A percentile compares a stretch with the other conserved stretches of the same genome.
Conservation (phyloP, 2,888 invertebrate species). For the Metallyticus violacea region DNA sequence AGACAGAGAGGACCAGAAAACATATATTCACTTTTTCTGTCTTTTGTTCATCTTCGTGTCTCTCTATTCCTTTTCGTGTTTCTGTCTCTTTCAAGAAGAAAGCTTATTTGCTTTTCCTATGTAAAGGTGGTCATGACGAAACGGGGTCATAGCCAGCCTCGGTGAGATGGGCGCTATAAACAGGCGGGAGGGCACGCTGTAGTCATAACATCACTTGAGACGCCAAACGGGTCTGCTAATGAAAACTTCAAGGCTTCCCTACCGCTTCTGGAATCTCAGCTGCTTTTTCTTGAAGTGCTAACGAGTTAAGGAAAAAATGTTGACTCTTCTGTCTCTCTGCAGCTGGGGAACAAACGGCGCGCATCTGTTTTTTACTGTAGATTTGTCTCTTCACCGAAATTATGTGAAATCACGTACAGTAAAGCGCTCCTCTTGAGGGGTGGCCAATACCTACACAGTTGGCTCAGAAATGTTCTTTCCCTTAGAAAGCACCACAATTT, state of each 20-base stretch:
- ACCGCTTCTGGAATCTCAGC: background rate
- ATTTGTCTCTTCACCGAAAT: too few species aligned
- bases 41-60: background rate
- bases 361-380: background rate
- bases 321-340: background rate
- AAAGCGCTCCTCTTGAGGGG: too few species aligned
- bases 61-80: background rate
- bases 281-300: background rate
- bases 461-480: too few species aligned
- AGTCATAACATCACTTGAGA: background rate
- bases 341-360: background rate
- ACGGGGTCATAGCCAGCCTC: background rate
- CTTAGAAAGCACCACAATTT: too few species aligned
- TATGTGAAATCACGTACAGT: too few species aligned
- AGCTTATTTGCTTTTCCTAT: too few species aligned
- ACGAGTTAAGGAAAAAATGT: background rate
- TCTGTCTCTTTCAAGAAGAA: background rate
- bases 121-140: background rate
- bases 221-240: background rate
- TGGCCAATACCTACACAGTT: too few species aligned
- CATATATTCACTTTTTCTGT: background rate
- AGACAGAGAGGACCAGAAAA: background rate
- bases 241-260: background rate
- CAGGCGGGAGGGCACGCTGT: background rate
- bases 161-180: background rate